Evolutionary conservation across 2,113 vertebrate species (phyloP), one percentile per base, ranked within the genome.

Genomic region (Kryptolebias marmoratus): DNA sequence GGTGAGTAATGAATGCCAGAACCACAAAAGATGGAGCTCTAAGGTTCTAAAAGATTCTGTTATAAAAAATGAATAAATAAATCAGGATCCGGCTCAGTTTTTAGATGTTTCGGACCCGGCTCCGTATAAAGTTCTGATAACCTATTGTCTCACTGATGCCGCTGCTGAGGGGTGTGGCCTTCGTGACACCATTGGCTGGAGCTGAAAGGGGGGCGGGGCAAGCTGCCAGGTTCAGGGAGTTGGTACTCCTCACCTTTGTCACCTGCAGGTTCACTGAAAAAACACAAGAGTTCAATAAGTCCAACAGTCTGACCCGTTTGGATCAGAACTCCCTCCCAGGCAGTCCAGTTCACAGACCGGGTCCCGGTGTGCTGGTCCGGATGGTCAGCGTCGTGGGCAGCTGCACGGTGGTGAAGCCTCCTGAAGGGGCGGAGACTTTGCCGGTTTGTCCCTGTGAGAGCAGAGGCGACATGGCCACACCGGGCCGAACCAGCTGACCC

Each of bases 371-470:
- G 94, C 79, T 93, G 90, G 94, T 95, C 60, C 93, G 90, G 85
- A 97, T 94, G 80, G 95, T 96, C 3, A 98, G 93, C 0, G 96
- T 96, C 82, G 96, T 92, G 0, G 96, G 96, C 61, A 97, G 95
- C 87, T 90, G 88, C 74, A 97, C 91, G 0, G 95, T 91, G 42
- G 95, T 94, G 87, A 95, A 96, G 65, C 91, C 44, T 56, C 75
- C 30, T 0, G 66, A 42, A 10, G 73, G 47, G 49, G 91, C 69
- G 1, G 91, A 64, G 39, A 87, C 92, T 1, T 94, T 75, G 63
- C 94, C 22, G 7, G 12, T 30, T 44, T 79, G 83, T 14, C 71
- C 68, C 32, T 73, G 73, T 2, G 75, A 45, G 7, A 95, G 94
- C 55, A 95, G 92, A 4, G 96, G 95, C 49, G 96, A 94, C 55